Conservation (phyloP, 2,797 vertebrate genomes). For the Tinamus major region DNA sequence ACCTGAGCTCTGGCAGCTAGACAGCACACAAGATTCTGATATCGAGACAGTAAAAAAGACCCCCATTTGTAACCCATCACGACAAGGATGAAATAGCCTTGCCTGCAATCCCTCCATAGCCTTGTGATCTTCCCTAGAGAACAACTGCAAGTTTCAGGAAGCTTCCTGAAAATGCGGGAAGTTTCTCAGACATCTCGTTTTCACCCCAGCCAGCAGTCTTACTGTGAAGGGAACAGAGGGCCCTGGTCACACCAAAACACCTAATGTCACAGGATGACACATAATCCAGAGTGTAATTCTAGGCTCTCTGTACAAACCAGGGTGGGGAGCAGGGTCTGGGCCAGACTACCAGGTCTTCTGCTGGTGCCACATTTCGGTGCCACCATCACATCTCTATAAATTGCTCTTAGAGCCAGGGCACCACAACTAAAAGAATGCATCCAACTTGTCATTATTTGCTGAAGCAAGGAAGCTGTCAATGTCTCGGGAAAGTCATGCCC, state of each 20-base stretch:
- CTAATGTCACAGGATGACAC: too few relatives aligned
- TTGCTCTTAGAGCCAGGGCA: fast-evolving
- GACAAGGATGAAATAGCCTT: not conserved
- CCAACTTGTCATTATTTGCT: fast-evolving
- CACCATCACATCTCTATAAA: not conserved
- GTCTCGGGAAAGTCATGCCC: not conserved
- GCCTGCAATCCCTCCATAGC: not conserved
- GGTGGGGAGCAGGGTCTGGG: not conserved
- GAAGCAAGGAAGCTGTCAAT: not conserved
- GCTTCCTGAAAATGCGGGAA: too few relatives aligned
- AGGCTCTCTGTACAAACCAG: not conserved
- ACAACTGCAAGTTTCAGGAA: not conserved
- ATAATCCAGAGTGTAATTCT: too few relatives aligned
- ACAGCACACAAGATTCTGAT: not conserved
- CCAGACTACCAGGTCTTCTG: too few relatives aligned
- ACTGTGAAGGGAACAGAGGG: not conserved
- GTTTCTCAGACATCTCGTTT: too few relatives aligned
- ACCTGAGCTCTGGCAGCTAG: not conserved
- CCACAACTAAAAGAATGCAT: not conserved
- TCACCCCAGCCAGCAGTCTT: not conserved
- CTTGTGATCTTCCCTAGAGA: not conserved
- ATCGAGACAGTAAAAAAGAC: not conserved
- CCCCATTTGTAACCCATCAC: not conserved
- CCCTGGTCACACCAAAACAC: too few relatives aligned
- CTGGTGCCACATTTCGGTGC: not conserved